A percentile compares a stretch with the other conserved stretches of the same genome.
Conservation (phyloP, 2,888 invertebrate genomes). For the Platycheirus rosarum region DNA sequence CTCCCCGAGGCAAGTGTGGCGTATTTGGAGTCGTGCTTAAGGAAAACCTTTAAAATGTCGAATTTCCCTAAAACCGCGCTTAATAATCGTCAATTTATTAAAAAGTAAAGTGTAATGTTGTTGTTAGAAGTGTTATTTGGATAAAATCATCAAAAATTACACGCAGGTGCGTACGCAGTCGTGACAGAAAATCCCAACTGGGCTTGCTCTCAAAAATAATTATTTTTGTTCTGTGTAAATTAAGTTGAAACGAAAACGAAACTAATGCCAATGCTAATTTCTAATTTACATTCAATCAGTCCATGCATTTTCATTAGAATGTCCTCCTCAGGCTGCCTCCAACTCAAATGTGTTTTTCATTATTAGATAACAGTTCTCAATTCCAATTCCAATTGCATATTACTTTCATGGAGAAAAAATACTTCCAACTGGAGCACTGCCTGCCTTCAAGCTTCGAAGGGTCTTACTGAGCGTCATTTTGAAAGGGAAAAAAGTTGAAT, state of each 20-base stretch:
- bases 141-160: slow-evolving; percentile 83
- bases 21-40: slow-evolving; percentile 76
- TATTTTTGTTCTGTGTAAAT: slow-evolving; percentile 69
- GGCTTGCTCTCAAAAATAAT: slow-evolving; percentile 87
- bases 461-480: slow-evolving; percentile 3
- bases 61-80: slow-evolving; percentile 75
- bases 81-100: slow-evolving; percentile 73
- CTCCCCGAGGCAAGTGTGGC: slow-evolving; percentile 75
- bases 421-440: slow-evolving; percentile 56
- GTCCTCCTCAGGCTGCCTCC: background rate
- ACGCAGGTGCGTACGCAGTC: slow-evolving; percentile 99
- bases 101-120: slow-evolving; percentile 73
- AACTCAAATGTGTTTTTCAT: slow-evolving; percentile 40
- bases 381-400: slow-evolving; percentile 61
- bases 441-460: background rate
- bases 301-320: slow-evolving; percentile 3
- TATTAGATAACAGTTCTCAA: slow-evolving; percentile 63
- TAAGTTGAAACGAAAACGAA: slow-evolving; percentile 62
- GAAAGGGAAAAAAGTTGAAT: slow-evolving; percentile 50
- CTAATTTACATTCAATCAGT: slow-evolving; percentile 30
- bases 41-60: slow-evolving; percentile 77
- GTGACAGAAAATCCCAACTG: slow-evolving; percentile 92
- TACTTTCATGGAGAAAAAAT: slow-evolving; percentile 35
- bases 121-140: slow-evolving; percentile 76
- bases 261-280: slow-evolving; percentile 62